phyloP scores from a whole-genome alignment of 2,888 invertebrate genomes.

The Aricia artaxerxes region DNA sequence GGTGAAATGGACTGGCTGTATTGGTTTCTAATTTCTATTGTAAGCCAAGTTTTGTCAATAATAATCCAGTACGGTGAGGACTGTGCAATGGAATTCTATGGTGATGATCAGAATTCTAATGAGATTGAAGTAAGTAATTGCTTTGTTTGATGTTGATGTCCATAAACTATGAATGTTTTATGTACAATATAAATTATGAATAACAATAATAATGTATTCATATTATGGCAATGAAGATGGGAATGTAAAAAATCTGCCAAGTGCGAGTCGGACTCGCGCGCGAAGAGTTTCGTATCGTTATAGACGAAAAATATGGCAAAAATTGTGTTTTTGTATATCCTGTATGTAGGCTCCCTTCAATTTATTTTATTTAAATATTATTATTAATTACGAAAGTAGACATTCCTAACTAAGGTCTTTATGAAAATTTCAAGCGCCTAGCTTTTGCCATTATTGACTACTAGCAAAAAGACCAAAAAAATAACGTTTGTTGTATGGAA shows the following conservation, averaged over 20 bases:
- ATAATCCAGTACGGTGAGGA: background rate
- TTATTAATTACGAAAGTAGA: no score
- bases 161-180: background rate
- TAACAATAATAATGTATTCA: background rate
- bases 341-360: no score
- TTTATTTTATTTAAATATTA: no score
- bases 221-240: background rate
- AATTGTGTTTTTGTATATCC: no score
- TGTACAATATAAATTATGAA: background rate
- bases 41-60: slow-evolving; percentile 17
- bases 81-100: background rate
- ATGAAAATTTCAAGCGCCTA: no score
- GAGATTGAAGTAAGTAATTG: background rate
- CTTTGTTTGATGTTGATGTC: background rate
- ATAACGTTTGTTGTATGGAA: no score
- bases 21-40: slow-evolving; percentile 6
- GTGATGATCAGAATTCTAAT: slow-evolving; percentile 6
- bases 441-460: no score
- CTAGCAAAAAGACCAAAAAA: no score
- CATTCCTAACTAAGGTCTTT: no score
- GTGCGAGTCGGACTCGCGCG: no score
- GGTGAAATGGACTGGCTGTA: background rate
- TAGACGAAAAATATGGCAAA: no score
- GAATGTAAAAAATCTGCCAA: background rate
- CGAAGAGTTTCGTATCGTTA: no score